A percentile compares a stretch with the other conserved stretches of the same genome.
These are phyloP conservation scores for Pecten maximus DNA, from an alignment of 2,888 invertebrate genomes.

Conservation along the genomic window DNA sequence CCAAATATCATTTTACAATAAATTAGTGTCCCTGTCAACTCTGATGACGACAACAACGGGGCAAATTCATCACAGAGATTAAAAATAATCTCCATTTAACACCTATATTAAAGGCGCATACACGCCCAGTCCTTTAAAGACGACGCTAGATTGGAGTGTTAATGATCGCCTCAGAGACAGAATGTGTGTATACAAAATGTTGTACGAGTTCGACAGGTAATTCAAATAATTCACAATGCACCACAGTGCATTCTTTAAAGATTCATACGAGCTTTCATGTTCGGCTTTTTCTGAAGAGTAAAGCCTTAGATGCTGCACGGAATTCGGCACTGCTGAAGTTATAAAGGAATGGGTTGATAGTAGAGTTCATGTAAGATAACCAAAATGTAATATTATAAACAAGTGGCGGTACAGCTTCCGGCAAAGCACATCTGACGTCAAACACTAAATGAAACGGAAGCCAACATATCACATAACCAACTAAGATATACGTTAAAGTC, in stretches of 20 bases:
- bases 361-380: slow-evolving; percentile 75
- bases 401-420: slow-evolving; percentile 61
- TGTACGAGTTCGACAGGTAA: neutral
- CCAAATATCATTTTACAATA: no score
- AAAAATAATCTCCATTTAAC: no score
- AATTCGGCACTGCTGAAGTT: slow-evolving; percentile 73
- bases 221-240: neutral
- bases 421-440: slow-evolving; percentile 68
- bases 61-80: no score
- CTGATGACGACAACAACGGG: no score
- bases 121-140: no score
- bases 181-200: neutral
- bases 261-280: neutral
- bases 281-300: neutral
- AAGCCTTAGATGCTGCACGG: slow-evolving; percentile 59
- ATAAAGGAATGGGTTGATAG: slow-evolving; percentile 74
- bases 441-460: slow-evolving; percentile 74
- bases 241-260: neutral
- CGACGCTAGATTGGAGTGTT: neutral
- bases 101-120: no score
- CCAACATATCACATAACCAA: slow-evolving; percentile 74
- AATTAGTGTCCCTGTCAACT: no score
- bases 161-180: neutral
- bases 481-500: slow-evolving; percentile 70
- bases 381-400: slow-evolving; percentile 69